phyloP scores from a whole-genome alignment of 2,888 invertebrate species.

The Eumerus sabulonum region DNA sequence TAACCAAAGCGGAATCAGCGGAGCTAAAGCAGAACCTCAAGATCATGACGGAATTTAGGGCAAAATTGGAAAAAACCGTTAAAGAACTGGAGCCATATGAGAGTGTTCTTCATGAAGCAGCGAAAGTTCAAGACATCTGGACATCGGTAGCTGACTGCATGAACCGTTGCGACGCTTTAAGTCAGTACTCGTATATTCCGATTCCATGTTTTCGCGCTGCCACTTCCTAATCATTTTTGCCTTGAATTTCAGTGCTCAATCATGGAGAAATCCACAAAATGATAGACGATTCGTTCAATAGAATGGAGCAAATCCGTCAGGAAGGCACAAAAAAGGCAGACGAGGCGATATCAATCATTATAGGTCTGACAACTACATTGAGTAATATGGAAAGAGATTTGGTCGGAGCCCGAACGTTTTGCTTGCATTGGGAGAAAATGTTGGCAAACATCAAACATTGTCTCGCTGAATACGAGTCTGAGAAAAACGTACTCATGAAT shows the following conservation, averaged over 20 bases:
- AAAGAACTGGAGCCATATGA: slow-evolving; percentile 76
- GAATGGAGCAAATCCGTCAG: slow-evolving; percentile 76
- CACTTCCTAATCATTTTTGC: background rate
- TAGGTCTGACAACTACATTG: slow-evolving; percentile 77
- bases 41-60: background rate
- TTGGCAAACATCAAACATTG: slow-evolving; percentile 51
- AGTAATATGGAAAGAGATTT: slow-evolving; percentile 75
- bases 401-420: slow-evolving; percentile 73
- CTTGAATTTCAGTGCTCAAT: slow-evolving; percentile 75
- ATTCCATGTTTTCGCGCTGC: no score
- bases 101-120: slow-evolving; percentile 75
- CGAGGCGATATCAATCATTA: slow-evolving; percentile 75
- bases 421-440: slow-evolving; percentile 77
- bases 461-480: background rate
- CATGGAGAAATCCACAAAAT: slow-evolving; percentile 76
- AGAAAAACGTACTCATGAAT: no score
- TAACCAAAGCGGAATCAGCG: background rate
- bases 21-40: background rate
- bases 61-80: slow-evolving; percentile 69
- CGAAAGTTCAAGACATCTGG: slow-evolving; percentile 65
- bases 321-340: slow-evolving; percentile 76
- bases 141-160: slow-evolving; percentile 76
- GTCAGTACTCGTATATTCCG: slow-evolving; percentile 67
- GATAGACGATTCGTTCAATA: slow-evolving; percentile 72
- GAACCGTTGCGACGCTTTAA: slow-evolving; percentile 77